phyloP scores from a whole-genome alignment of 2,113 vertebrate genomes.

The Cyanoderma ruficeps region DNA sequence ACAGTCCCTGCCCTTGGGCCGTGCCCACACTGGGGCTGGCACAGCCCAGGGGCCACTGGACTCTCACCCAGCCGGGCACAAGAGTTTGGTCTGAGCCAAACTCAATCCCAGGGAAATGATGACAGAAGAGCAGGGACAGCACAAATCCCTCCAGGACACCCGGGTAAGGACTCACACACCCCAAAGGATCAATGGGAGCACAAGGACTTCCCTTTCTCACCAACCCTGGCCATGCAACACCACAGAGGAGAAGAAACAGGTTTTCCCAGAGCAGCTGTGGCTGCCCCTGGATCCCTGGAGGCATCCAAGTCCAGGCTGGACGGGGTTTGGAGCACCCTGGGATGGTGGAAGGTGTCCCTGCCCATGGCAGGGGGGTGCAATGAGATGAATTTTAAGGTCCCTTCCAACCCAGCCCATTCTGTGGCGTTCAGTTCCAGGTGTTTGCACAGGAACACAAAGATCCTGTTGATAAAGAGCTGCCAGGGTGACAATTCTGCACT shows the following conservation, averaged over 20 bases:
- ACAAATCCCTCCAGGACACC: not conserved
- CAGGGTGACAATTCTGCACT: not conserved
- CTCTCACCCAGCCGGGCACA: not conserved
- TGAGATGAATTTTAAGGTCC: not conserved
- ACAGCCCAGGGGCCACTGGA: not conserved
- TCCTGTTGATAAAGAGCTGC: not conserved
- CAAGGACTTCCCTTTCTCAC: not conserved
- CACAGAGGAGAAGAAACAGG: not conserved
- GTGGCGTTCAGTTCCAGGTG: not conserved
- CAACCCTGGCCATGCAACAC: not conserved
- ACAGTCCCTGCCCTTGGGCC: not conserved
- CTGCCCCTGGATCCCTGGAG: not conserved
- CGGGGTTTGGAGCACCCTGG: rapidly evolving
- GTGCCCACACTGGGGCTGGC: not conserved
- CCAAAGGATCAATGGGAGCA: not conserved
- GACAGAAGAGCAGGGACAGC: not conserved
- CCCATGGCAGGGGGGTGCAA: not conserved
- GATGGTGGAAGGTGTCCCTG: not conserved
- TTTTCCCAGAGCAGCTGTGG: not conserved
- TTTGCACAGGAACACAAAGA: not conserved
- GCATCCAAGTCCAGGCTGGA: not conserved
- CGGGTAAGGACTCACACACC: not conserved
- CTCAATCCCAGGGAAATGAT: not conserved
- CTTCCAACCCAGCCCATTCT: not conserved
- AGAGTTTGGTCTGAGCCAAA: not conserved